Conservation (phyloP, 1,140 invertebrate genomes). For the Lucilia sericata region DNA sequence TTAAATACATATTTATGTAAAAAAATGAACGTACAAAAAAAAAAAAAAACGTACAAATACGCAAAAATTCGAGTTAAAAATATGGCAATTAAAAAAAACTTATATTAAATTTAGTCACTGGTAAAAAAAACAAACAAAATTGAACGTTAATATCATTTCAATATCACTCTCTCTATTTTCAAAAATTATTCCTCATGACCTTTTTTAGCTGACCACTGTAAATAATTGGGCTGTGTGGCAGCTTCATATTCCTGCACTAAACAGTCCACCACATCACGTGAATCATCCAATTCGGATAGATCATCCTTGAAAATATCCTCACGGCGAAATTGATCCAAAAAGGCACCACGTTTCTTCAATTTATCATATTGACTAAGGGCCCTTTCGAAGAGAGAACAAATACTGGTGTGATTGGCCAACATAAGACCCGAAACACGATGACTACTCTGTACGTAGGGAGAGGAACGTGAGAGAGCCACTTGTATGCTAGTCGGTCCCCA, state of each 20-base stretch:
- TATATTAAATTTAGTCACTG: conserved; percentile 30
- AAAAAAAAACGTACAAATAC: not conserved
- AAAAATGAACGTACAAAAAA: not conserved
- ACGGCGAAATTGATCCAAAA: conserved; percentile 95
- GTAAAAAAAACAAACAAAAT: not conserved
- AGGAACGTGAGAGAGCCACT: conserved; percentile 94
- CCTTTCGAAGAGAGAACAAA: conserved; percentile 81
- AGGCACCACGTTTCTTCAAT: conserved; percentile 93
- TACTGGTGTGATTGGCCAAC: conserved; percentile 98
- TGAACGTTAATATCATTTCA: not conserved
- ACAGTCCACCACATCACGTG: conserved; percentile 89
- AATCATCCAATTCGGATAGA: conserved; percentile 91
- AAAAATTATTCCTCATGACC: conserved; percentile 27
- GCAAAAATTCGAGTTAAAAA: conserved; percentile 30
- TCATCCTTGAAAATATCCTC: conserved; percentile 94
- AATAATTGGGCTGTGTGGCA: conserved; percentile 90
- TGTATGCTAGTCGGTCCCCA: conserved; percentile 99
- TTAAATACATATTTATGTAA: conserved; percentile 6
- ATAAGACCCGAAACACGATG: conserved; percentile 97
- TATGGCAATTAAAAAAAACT: not conserved
- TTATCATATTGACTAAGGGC: conserved; percentile 94
- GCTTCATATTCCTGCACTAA: conserved; percentile 96
- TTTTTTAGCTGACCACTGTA: conserved; percentile 70
- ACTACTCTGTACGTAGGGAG: conserved; percentile 94
- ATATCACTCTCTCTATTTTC: no score